phyloP scores from a whole-genome alignment of 1,140 invertebrate genomes.

The Dinoponera quadriceps region DNA sequence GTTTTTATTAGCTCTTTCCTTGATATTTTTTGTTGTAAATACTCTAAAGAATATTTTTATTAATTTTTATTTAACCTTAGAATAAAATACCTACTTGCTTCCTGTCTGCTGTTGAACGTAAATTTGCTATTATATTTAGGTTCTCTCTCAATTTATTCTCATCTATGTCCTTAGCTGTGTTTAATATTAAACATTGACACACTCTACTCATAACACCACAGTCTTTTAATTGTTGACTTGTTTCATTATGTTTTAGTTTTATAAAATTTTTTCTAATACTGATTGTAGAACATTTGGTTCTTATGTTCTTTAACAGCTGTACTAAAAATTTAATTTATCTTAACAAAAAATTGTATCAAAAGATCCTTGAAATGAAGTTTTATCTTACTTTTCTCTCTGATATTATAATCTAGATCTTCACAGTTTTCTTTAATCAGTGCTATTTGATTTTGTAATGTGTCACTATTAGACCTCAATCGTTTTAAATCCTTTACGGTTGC shows the following conservation, averaged over 20 bases:
- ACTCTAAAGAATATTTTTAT: too few relatives aligned
- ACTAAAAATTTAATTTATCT: conserved; percentile 62
- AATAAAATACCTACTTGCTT: conserved; percentile 70
- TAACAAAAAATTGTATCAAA: conserved; percentile 1
- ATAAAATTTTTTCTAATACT: conserved; percentile 75
- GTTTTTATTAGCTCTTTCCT: too few relatives aligned
- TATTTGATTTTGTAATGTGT: conserved; percentile 71
- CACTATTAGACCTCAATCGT: conserved; percentile 70
- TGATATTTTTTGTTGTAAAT: too few relatives aligned
- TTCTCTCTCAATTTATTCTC: conserved; percentile 72
- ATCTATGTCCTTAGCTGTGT: conserved; percentile 71
- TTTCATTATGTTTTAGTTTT: conserved; percentile 76
- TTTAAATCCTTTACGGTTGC: conserved; percentile 71
- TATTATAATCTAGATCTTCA: conserved; percentile 73
- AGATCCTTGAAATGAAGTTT: conserved; percentile 26
- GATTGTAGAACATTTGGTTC: conserved; percentile 34
- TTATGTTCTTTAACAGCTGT: conserved; percentile 70
- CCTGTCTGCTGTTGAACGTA: conserved; percentile 76
- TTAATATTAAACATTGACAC: conserved; percentile 78
- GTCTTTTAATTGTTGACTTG: conserved; percentile 72
- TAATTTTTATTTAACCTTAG: too few relatives aligned
- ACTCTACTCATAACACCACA: conserved; percentile 77
- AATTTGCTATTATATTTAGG: conserved; percentile 74
- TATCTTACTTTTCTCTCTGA: conserved; percentile 78
- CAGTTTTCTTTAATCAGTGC: conserved; percentile 75